phyloP scores from a whole-genome alignment of 2,888 invertebrate genomes.

The Tricholauxania praeusta region DNA sequence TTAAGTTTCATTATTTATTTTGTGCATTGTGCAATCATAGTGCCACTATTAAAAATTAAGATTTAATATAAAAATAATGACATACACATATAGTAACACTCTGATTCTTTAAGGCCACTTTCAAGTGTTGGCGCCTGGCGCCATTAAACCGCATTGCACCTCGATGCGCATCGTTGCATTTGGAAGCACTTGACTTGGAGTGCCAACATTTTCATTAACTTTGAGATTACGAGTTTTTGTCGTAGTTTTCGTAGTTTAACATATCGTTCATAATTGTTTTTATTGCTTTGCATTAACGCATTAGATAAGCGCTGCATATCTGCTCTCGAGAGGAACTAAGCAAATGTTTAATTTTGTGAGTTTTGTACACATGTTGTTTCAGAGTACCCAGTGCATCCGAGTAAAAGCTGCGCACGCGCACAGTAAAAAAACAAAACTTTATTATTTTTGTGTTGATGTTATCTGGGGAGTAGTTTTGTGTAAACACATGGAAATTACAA shows the following conservation, averaged over 20 bases:
- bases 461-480: not conserved
- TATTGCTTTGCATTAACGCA: conserved; percentile 59
- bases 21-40: too few species aligned
- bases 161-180: conserved; percentile 56
- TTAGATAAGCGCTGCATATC: conserved; percentile 45
- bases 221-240: conserved; percentile 42
- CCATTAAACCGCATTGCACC: conserved; percentile 45
- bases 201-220: conserved; percentile 66
- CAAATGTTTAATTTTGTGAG: conserved; percentile 49
- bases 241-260: conserved; percentile 53
- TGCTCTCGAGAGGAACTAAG: not conserved
- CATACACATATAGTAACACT: not conserved
- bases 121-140: conserved; percentile 57
- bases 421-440: conserved; percentile 25
- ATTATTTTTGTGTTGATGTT: not conserved
- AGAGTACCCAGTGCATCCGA: conserved; percentile 29
- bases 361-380: conserved; percentile 45
- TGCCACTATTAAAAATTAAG: too few species aligned
- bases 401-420: conserved; percentile 32
- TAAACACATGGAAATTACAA: not conserved
- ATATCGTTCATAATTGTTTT: conserved; percentile 63
- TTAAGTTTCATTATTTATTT: too few species aligned
- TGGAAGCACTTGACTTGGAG: conserved; percentile 65
- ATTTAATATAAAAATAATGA: not conserved
- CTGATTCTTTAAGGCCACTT: not conserved